A percentile compares a stretch with the other conserved stretches of the same genome.
These are phyloP conservation scores for Lordiphosa fenestrarum DNA, from an alignment of 2,888 invertebrate species.

Conservation along the genomic window DNA sequence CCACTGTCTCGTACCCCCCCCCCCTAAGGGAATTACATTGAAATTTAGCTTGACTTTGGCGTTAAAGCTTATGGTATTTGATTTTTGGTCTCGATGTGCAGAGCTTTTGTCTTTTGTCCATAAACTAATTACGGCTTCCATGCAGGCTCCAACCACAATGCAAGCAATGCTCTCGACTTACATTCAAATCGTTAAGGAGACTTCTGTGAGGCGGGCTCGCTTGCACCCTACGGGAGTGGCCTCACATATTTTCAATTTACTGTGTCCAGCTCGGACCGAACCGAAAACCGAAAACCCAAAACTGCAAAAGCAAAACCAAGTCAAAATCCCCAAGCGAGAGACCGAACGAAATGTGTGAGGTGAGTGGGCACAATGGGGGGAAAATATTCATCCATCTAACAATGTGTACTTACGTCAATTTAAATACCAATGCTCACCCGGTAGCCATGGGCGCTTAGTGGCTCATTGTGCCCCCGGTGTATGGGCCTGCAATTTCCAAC, in stretches of 20 bases:
- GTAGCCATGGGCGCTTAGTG: too few relatives aligned
- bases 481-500: too few relatives aligned
- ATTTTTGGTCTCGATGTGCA: slow-evolving; percentile 11
- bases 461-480: too few relatives aligned
- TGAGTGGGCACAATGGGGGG: background rate
- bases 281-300: slow-evolving; percentile 10
- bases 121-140: slow-evolving; percentile 9
- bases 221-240: slow-evolving; percentile 1
- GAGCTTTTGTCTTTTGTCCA: slow-evolving; percentile 3
- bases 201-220: slow-evolving; percentile 7
- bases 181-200: background rate
- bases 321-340: background rate
- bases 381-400: too few relatives aligned
- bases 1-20: background rate
- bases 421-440: too few relatives aligned
- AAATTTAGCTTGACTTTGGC: slow-evolving; percentile 1
- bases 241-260: slow-evolving; percentile 53
- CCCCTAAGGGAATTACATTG: slow-evolving; percentile 3
- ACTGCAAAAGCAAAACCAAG: slow-evolving; percentile 6
- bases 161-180: background rate
- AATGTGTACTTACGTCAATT: too few relatives aligned
- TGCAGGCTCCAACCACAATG: slow-evolving; percentile 2
- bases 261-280: slow-evolving; percentile 11
- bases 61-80: slow-evolving; percentile 15
- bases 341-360: background rate